phyloP scores from a whole-genome alignment of 1,140 invertebrate species.

The Copidosoma floridanum region DNA sequence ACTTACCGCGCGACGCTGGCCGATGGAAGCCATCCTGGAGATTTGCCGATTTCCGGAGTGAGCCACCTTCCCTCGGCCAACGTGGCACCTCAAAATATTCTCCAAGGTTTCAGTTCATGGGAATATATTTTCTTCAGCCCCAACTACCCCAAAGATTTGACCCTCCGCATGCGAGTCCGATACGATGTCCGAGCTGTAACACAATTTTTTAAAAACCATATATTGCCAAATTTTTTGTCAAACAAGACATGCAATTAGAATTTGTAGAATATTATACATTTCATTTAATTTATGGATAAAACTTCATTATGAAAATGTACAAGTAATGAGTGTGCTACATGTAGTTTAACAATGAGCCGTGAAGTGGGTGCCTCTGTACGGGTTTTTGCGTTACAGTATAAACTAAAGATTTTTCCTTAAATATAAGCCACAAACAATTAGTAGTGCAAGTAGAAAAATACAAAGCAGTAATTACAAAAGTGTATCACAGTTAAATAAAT shows the following conservation, averaged over 20 bases:
- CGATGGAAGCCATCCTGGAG: conserved; percentile 29
- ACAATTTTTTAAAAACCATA: too few relatives aligned
- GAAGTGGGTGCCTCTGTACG: conserved; percentile 55
- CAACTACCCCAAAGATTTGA: conserved; percentile 13
- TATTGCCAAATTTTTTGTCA: too few relatives aligned
- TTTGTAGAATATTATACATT: too few relatives aligned
- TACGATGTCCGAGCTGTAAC: conserved; percentile 36
- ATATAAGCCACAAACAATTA: conserved; percentile 57
- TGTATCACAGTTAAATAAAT: conserved; percentile 57
- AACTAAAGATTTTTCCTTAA: conserved; percentile 53
- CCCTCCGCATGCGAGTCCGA: conserved; percentile 51
- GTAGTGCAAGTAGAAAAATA: conserved; percentile 52
- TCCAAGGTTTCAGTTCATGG: conserved; percentile 45
- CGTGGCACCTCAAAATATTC: conserved; percentile 54
- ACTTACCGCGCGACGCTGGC: conserved; percentile 40
- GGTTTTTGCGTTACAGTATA: conserved; percentile 58
- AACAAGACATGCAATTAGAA: too few relatives aligned
- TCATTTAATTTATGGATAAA: too few relatives aligned
- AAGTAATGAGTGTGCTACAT: too few relatives aligned
- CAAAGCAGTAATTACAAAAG: conserved; percentile 52
- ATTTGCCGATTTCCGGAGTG: conserved; percentile 22
- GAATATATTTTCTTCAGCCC: conserved; percentile 48
- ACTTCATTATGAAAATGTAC: too few relatives aligned
- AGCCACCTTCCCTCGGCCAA: conserved; percentile 24
- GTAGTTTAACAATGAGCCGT: conserved; percentile 32